Base-by-base conservation (phyloP, 1,140 invertebrate genomes). In the Cotesia chilonis region DNA sequence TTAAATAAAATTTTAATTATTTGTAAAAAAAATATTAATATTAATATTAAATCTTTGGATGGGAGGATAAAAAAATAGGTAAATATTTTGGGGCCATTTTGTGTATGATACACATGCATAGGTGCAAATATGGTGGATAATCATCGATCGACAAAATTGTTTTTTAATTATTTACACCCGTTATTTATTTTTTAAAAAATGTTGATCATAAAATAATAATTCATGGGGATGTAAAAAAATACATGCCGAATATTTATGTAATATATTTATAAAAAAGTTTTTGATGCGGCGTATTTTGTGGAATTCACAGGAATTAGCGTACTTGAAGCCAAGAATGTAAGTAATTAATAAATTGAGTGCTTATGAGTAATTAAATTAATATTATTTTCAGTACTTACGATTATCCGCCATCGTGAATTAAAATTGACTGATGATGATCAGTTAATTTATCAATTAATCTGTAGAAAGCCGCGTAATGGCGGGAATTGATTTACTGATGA, bases 381-480 rank as follows among this genome's bases (percentile, higher is more conserved):
- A 71, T 73, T 38, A 36, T 65, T 60, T 36, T 57, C 4, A 54
- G 35, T 77, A 84, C 84, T 84, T 78, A 85, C 84, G 84, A 74
- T 79, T 84, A 36, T 85, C 84, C 76, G 83, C 81, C 84, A 85
- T 85, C 14, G 55, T 83, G 77, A 36, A 38, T n/a, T 36, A 7
- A 10, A 7, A 67, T 20, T 35, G 67, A 67, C 3, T 55, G 37
- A 20, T n/a, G 41, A 3, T 47, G 41, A 47, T 47, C 10, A 28
- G 2, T 47, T 6, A 9, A 47, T 7, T 47, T 47, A 47, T 47
- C 10, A 12, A 20, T 36, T 38, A 57, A 55, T 54, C 28, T 73
- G 65, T 35, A 66, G 36, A 66, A 67, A 75, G 55, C 73, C 75
- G 63, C 76, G 73, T 74, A 81, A 82, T 76, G 77, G 79, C 79